Evolutionary conservation across 2,797 vertebrate genomes (phyloP).

Genomic region (Hippoglossus hippoglossus): DNA sequence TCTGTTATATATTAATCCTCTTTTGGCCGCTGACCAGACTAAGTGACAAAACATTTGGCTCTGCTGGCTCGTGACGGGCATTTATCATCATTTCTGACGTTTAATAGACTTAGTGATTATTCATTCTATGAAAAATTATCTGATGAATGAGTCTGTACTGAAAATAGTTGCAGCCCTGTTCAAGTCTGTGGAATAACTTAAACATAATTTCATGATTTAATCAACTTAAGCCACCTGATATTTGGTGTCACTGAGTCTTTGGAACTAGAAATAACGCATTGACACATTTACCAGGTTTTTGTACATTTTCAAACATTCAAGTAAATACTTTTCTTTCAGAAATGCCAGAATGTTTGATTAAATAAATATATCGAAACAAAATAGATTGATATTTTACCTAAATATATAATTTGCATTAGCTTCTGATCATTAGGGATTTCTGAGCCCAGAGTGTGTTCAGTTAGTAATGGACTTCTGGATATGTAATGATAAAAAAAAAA

Average conservation of each 20-base stretch:
- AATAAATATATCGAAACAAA: background rate
- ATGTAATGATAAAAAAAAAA: too few species aligned
- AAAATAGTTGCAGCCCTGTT: slow-evolving; percentile 6
- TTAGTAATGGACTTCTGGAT: too few species aligned
- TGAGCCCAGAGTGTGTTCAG: too few species aligned
- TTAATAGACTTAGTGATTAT: slow-evolving; percentile 30
- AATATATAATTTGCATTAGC: background rate
- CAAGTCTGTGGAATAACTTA: too few species aligned
- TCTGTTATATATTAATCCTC: slow-evolving; percentile 13
- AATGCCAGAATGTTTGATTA: too few species aligned
- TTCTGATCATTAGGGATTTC: too few species aligned
- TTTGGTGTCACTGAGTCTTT: background rate
- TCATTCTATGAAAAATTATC: slow-evolving; percentile 18
- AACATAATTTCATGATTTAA: too few species aligned
- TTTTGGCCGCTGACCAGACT: slow-evolving; percentile 41
- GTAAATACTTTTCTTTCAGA: too few species aligned
- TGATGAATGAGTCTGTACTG: slow-evolving; percentile 19
- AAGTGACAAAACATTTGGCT: slow-evolving; percentile 40
- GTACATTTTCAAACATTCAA: too few species aligned
- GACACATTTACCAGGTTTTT: too few species aligned
- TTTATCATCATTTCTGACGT: slow-evolving; percentile 40
- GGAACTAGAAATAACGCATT: too few species aligned
- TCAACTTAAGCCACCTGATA: too few species aligned
- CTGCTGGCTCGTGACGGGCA: slow-evolving; percentile 14
- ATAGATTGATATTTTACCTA: background rate